Evolutionary conservation across 2,113 vertebrate genomes (phyloP), one percentile per base, ranked within the genome.

Genomic region (Paratilapia polleni): DNA sequence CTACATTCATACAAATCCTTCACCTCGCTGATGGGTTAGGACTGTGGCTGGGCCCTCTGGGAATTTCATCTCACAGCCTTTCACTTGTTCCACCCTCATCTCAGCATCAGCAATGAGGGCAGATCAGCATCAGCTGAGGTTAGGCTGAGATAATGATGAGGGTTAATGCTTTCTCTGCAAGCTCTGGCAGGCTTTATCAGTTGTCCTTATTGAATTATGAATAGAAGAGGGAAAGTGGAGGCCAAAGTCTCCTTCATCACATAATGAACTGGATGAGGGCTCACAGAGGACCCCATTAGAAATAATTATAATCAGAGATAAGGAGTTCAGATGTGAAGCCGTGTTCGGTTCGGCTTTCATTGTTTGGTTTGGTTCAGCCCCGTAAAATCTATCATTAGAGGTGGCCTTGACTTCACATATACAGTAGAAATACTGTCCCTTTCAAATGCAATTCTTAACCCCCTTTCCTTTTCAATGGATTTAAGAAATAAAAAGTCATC

Each of bases 91-190:
- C 17, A 34, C 41, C 9, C 20, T 77, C 66, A 36, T 70, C 41
- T 62, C 84, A 52, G 87, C 73, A 63, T 78, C 59, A 22, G 84
- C 64, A 74, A 6, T 28, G n/a, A 74, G 38, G 57, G 36, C 24
- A 66, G 60, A 79, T 88, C 54, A 36, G 73, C 24, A 74, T 78
- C 70, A 56, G 49, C 57, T 31, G 2, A 57, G 77, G 84, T 87
- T 84, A 79, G 11, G 15, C 19, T 13, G 79, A 68, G 79, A 89
- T 80, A 62, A 80, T 80, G 61, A n/a, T 22, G 68, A 80, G 57
- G 56, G 77, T 80, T 80, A 52, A 89, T 31, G 73, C 78, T 38
- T 13, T 31, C 52, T 47, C 66, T 63, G 61, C 57, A 78, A 52
- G 57, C 22, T 57, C n/a, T 36, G 47, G 57, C 38, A 31, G n/a